Conservation (phyloP, 2,888 invertebrate genomes). For the Acanthosepion esculentum region DNA sequence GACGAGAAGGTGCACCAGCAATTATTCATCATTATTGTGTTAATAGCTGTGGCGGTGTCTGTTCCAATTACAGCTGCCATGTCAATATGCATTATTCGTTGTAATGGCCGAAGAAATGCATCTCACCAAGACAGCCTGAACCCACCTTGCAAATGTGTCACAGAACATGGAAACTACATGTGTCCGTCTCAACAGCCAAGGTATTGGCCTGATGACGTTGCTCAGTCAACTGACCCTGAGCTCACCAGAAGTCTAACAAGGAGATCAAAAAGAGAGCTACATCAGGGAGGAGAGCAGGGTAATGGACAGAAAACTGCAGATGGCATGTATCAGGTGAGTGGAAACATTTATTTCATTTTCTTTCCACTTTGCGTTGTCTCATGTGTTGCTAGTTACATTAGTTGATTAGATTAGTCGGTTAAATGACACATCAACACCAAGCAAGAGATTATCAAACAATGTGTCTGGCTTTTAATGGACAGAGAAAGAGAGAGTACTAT, state of each 20-base stretch:
- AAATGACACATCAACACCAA: background rate
- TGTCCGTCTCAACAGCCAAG: background rate
- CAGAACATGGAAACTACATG: background rate
- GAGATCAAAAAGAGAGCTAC: background rate
- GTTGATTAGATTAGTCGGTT: background rate
- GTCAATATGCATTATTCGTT: slow-evolving; percentile 33
- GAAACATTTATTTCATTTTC: slow-evolving; percentile 5
- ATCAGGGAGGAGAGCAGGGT: background rate
- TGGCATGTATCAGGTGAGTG: background rate
- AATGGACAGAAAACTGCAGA: slow-evolving; percentile 1
- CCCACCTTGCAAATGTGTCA: slow-evolving; percentile 21
- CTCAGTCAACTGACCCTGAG: background rate
- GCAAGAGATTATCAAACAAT: background rate
- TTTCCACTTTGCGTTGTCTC: background rate
- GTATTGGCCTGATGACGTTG: background rate
- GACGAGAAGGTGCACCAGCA: slow-evolving; percentile 20
- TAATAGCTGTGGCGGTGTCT: background rate
- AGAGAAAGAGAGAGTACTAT: too few species aligned
- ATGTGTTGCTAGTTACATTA: slow-evolving; percentile 1
- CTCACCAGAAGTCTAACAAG: background rate
- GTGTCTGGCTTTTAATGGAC: too few species aligned
- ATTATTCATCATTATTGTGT: background rate
- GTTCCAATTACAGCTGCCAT: background rate
- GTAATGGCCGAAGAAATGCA: slow-evolving; percentile 18
- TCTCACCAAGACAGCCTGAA: background rate